Evolutionary conservation across 2,888 invertebrate genomes (phyloP), one percentile per base, ranked within the genome.

Genomic region (Eupithecia abbreviata): DNA sequence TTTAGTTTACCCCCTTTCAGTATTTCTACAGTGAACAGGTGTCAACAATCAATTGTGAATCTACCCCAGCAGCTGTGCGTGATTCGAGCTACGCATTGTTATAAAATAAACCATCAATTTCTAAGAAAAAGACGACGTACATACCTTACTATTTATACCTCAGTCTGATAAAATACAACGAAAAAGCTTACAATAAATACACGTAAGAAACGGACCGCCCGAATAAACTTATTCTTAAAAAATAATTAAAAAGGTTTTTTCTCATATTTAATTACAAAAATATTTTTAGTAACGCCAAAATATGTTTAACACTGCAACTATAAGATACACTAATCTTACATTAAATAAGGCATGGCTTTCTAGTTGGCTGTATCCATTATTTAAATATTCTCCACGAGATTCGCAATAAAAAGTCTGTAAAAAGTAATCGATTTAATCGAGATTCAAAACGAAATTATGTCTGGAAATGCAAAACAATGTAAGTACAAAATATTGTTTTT

Each of bases 221-320:
- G 78, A 82, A 86, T 84, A 84, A 85, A 87, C 85, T 82, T 85
- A 81, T 87, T 86, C 86, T 87, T 86, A 88, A 80, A 86, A 87
- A 85, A 87, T 87, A 87, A 88, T 89, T 85, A 88, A 87, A 86
- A 90, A 87, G 80, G 77, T n/a, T 83, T 78, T 87, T 89, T 58
- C 89, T 87, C 84, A 86, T 86, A 87, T 90, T 90, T 90, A 84
- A 85, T 89, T 92, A 92, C 91, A 93, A 93, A 92, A 93, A 93
- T 93, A 93, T 91, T 78, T 78, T 74, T 76, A 78, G 91, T 92
- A 93, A 92, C 90, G 88, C 91, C 92, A 91, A 92, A 92, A 90
- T 91, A 91, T 87, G 88, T 89, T 87, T 87, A 92, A 92, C 90
- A 85, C 88, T 91, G 91, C 91, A 92, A 91, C 90, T 90, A 90